Conservation (phyloP, 35 echinoderm and acorn worm species). For the Diadema setosum region DNA sequence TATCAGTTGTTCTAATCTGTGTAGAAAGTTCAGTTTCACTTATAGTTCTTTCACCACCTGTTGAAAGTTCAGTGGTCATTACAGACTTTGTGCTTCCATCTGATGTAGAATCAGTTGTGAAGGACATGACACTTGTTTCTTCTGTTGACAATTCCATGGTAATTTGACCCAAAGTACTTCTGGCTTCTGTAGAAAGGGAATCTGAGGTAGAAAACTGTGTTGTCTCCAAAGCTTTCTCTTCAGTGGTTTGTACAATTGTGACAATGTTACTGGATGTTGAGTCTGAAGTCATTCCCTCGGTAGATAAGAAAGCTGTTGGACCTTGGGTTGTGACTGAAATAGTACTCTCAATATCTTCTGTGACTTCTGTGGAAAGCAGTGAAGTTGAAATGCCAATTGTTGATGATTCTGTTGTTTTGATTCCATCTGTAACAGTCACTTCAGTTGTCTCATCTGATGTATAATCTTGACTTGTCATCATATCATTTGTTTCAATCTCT, state of each 20-base stretch:
- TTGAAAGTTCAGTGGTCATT: neutral
- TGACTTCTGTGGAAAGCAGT: neutral
- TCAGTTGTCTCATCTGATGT: neutral
- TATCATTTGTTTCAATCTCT: neutral
- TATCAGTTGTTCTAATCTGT: neutral
- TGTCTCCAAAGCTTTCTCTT: neutral
- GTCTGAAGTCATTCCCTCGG: neutral
- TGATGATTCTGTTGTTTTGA: neutral
- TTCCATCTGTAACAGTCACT: neutral
- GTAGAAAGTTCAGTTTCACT: too few species aligned
- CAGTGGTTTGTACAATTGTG: neutral
- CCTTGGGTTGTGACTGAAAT: neutral
- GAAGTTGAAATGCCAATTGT: neutral
- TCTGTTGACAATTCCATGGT: neutral
- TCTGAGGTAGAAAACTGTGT: neutral
- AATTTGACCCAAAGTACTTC: neutral
- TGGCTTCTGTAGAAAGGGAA: neutral
- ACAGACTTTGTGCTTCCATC: neutral
- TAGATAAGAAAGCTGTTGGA: neutral
- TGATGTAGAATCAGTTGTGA: neutral
- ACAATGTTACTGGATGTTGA: neutral
- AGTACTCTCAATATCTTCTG: neutral
- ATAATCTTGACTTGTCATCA: neutral
- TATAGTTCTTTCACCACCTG: neutral
- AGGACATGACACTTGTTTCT: neutral